Percentiles rank a stretch among this genome's conserved stretches.
phyloP scores from a whole-genome alignment of 2,113 vertebrate species.

The Misgurnus anguillicaudatus region DNA sequence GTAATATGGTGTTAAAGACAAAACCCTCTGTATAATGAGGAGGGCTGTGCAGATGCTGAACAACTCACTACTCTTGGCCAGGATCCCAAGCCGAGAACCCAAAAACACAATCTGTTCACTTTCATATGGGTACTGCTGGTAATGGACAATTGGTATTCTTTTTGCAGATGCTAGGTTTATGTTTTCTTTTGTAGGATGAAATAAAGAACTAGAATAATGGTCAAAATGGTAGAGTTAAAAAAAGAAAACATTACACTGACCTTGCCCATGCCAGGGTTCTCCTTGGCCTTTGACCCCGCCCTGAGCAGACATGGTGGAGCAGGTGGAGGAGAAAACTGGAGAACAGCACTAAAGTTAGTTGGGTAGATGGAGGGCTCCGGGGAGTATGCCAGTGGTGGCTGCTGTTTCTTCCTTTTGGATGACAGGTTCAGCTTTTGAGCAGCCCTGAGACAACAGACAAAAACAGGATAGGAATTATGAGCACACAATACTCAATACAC shows the following conservation, averaged over 20 bases:
- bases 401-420: slow-evolving; percentile 95
- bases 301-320: slow-evolving; percentile 94
- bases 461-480: slow-evolving; percentile 24
- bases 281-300: slow-evolving; percentile 95
- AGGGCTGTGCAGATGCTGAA: slow-evolving; percentile 68
- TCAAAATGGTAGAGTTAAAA: not conserved
- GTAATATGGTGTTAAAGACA: slow-evolving; percentile 68
- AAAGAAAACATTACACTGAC: slow-evolving; percentile 66
- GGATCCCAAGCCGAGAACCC: slow-evolving; percentile 58
- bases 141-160: not conserved
- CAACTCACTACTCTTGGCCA: slow-evolving; percentile 65
- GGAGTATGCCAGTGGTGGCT: slow-evolving; percentile 79
- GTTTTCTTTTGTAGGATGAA: no score
- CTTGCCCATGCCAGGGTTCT: slow-evolving; percentile 97
- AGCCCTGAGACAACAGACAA: slow-evolving; percentile 77
- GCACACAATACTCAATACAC: not conserved
- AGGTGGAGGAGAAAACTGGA: slow-evolving; percentile 88
- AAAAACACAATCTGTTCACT: slow-evolving; percentile 39
- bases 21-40: slow-evolving; percentile 73
- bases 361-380: slow-evolving; percentile 90
- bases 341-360: slow-evolving; percentile 92
- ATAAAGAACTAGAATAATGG: not conserved
- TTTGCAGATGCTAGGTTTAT: not conserved
- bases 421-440: slow-evolving; percentile 98
- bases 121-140: not conserved